These are phyloP conservation scores for Oncorhynchus nerka DNA, from an alignment of 2,113 vertebrate genomes.

Conservation along the genomic window DNA sequence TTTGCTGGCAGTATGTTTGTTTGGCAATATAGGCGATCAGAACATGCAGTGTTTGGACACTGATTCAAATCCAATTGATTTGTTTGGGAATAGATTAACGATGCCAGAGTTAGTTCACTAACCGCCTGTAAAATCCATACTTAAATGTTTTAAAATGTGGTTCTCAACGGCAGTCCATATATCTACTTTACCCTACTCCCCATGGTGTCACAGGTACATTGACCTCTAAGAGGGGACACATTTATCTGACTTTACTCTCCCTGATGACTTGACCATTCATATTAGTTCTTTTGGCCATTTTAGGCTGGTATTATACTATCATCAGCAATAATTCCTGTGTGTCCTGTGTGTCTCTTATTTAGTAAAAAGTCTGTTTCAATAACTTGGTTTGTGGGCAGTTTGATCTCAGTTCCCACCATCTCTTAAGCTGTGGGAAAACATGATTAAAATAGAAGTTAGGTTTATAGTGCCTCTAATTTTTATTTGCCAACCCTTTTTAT, in stretches of 20 bases:
- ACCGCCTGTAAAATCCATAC: constrained; percentile 32
- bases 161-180: constrained; percentile 4
- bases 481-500: neutral
- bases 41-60: constrained; percentile 20
- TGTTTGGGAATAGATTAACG: constrained; percentile 30
- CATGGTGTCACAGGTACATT: neutral
- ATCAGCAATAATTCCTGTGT: constrained; percentile 20
- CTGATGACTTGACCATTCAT: neutral
- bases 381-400: constrained; percentile 19
- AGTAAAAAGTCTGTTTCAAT: constrained; percentile 16
- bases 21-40: neutral
- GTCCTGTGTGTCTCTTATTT: constrained; percentile 2
- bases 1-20: neutral
- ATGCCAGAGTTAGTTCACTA: constrained; percentile 38
- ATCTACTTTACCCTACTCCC: neutral
- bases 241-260: constrained; percentile 3
- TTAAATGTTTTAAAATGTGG: neutral
- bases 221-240: neutral
- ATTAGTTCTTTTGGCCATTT: constrained; percentile 10
- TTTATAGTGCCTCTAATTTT: constrained; percentile 1
- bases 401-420: constrained; percentile 14
- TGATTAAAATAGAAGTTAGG: constrained; percentile 7
- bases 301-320: constrained; percentile 13
- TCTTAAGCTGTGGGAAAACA: constrained; percentile 29
- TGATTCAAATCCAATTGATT: constrained; percentile 34